Conservation (phyloP, 23 tunicate genomes). For the Ciona savignyi region DNA sequence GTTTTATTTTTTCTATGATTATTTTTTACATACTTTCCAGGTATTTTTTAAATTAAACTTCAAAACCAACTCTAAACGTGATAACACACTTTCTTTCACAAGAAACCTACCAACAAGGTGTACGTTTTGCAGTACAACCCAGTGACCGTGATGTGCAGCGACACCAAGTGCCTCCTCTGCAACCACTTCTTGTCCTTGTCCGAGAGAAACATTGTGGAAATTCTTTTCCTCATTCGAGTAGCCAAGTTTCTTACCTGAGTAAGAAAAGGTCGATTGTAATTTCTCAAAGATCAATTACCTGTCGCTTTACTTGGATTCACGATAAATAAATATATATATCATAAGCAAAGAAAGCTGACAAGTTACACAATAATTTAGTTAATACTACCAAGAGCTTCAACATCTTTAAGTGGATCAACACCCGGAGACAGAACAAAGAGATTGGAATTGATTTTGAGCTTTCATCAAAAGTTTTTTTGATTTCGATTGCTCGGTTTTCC, state of each 20-base stretch:
- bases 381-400: conserved; percentile 63
- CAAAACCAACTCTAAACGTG: too few species aligned
- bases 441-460: conserved; percentile 66
- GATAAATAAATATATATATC: too few species aligned
- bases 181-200: conserved; percentile 90
- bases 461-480: conserved; percentile 81
- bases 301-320: too few species aligned
- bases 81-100: too few species aligned
- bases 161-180: conserved; percentile 72
- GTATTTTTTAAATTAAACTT: too few species aligned
- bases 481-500: conserved; percentile 73
- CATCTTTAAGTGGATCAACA: conserved; percentile 80
- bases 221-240: conserved; percentile 45
- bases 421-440: conserved; percentile 88
- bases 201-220: conserved; percentile 82
- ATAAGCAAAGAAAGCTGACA: background rate
- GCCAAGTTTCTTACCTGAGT: conserved; percentile 73
- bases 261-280: too few species aligned
- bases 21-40: too few species aligned
- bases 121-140: conserved; percentile 83
- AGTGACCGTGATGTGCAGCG: conserved; percentile 79
- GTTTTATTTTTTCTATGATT: too few species aligned
- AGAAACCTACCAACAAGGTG: conserved; percentile 80
- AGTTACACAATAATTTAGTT: too few species aligned
- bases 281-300: too few species aligned